Evolutionary conservation across 2,113 vertebrate species (phyloP).

Genomic region (Grammomys dolichurus): DNA sequence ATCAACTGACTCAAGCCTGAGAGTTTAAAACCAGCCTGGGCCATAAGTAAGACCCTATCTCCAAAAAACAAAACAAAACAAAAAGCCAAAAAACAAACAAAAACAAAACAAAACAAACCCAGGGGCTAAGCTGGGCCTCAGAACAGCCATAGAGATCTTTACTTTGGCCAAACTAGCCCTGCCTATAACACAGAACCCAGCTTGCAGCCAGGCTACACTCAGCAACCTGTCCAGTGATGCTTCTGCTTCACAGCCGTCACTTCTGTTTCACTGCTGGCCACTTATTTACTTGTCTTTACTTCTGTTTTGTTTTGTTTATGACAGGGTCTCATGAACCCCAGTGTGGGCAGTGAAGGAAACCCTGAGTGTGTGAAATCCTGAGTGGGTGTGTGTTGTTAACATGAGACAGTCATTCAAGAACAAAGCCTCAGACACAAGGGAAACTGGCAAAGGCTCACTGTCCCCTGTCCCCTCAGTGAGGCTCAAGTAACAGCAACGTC

Average conservation of each 20-base stretch:
- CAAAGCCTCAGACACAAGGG: background rate
- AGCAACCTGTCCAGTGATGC: background rate
- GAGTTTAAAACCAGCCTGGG: background rate
- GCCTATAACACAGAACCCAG: background rate
- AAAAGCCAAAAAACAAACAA: too few species aligned
- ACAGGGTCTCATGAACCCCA: background rate
- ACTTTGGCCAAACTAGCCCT: background rate
- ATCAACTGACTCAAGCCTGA: background rate
- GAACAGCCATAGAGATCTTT: background rate
- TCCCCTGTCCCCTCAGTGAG: background rate
- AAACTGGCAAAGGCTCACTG: background rate
- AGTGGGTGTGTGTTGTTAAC: background rate
- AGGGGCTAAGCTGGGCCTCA: background rate
- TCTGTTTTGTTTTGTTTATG: background rate
- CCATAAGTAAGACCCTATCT: background rate
- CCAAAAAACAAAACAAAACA: background rate
- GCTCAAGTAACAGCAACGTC: background rate
- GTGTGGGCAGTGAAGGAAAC: background rate
- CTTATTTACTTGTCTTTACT: background rate
- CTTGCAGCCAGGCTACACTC: background rate
- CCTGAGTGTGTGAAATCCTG: background rate
- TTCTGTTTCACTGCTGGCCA: conserved; percentile 16
- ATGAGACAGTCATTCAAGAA: background rate
- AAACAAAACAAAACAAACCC: too few species aligned
- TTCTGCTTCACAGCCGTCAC: background rate